phyloP scores from a whole-genome alignment of 2,888 invertebrate species.

The Synergus laeviventris region DNA sequence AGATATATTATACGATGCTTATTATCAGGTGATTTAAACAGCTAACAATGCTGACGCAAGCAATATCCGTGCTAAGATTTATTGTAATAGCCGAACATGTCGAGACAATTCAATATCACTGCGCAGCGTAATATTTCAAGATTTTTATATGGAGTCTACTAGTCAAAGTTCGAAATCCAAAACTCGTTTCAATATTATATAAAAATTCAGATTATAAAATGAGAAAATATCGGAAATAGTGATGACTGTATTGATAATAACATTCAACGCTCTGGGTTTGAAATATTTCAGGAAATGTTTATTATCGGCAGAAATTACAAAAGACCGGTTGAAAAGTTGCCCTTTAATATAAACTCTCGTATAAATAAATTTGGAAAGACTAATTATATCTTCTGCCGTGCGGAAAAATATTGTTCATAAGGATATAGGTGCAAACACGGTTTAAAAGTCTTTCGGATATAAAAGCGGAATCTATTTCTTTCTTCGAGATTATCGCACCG shows the following conservation, averaged over 20 bases:
- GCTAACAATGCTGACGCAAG: conserved; percentile 33
- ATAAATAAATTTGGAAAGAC: neutral
- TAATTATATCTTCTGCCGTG: neutral
- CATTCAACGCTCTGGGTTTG: too few species aligned
- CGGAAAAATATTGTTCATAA: conserved; percentile 2
- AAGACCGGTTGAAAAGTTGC: conserved; percentile 9
- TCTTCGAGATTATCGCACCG: conserved; percentile 37
- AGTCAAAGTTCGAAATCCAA: neutral
- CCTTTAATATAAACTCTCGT: neutral
- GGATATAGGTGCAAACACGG: conserved; percentile 27
- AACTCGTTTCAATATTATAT: neutral
- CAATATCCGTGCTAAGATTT: conserved; percentile 35
- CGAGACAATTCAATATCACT: conserved; percentile 35
- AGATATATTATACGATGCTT: conserved; percentile 23
- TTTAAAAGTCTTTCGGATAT: conserved; percentile 29
- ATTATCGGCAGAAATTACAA: too few species aligned
- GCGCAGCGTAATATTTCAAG: conserved; percentile 14
- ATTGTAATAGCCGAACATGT: conserved; percentile 20
- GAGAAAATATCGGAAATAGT: neutral
- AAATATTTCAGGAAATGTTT: too few species aligned
- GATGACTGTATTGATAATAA: neutral
- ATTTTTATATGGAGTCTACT: neutral
- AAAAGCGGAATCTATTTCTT: conserved; percentile 40
- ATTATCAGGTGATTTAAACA: conserved; percentile 35
- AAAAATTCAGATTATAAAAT: neutral